These are phyloP conservation scores for Ophion ventricosus DNA, from an alignment of 2,888 invertebrate genomes.

Conservation along the genomic window DNA sequence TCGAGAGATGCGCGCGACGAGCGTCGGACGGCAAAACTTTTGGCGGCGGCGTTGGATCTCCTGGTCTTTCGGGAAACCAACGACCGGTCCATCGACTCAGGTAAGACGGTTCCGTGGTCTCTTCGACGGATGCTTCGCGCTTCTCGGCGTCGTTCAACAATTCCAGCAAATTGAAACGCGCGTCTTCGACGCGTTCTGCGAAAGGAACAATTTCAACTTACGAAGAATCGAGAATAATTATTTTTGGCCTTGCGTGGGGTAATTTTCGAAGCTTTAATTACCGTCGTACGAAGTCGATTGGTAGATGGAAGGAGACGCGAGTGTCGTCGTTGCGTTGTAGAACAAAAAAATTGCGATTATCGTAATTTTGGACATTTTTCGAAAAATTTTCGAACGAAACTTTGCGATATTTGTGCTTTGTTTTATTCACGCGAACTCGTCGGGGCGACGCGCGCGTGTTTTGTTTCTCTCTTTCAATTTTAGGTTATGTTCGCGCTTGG, in stretches of 20 bases:
- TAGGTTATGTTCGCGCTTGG: background rate
- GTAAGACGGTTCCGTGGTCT: constrained; percentile 1
- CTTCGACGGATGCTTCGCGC: background rate
- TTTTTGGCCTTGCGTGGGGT: too few species aligned
- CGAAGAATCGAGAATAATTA: background rate
- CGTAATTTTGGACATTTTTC: constrained; percentile 49
- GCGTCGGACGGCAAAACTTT: constrained; percentile 68
- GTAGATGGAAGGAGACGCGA: constrained; percentile 12
- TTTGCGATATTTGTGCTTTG: background rate
- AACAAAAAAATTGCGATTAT: constrained; percentile 37
- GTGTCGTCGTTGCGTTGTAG: constrained; percentile 33
- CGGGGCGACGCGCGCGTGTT: too few species aligned
- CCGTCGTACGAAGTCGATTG: constrained; percentile 31
- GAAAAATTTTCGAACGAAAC: background rate
- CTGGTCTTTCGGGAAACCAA: constrained; percentile 81
- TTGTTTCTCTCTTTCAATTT: too few species aligned
- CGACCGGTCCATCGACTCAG: constrained; percentile 81
- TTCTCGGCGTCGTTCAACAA: constrained; percentile 52
- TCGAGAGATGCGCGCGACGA: constrained; percentile 80
- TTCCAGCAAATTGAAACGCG: constrained; percentile 62
- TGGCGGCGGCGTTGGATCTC: constrained; percentile 73
- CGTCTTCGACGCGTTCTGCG: constrained; percentile 62
- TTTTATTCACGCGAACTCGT: too few species aligned
- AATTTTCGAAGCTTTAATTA: constrained; percentile 9
- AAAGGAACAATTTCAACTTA: too few species aligned